Evolutionary conservation across 1,140 invertebrate species (phyloP), one percentile per base, ranked within the genome.

Genomic region (Tetramorium simillimum): DNA sequence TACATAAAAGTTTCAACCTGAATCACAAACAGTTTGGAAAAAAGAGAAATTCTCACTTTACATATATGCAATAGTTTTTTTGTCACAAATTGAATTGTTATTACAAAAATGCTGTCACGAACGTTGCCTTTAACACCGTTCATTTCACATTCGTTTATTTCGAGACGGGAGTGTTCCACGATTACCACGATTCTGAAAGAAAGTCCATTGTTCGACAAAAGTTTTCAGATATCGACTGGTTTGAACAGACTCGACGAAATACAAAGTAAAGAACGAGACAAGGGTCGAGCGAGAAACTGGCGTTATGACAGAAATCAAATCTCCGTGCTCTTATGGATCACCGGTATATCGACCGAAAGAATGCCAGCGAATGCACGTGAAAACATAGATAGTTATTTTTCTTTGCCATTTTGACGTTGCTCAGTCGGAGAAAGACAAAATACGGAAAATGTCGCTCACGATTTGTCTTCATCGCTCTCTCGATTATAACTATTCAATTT

Each of bases 221-320:
- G 18, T 53, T 73, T 73, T 53, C n/a, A 53, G 3, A 4, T 28
- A 72, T 72, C 18, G 28, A 53, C 37, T 53, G 28, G 5, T n/a
- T 16, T 21, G 14, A 70, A 43, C 24, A 9, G 53, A 9, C 9
- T 53, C 49, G 70, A 53, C 3, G 49, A 53, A 73, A 10, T 73
- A 73, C 18, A 49, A 70, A 3, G 14, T 18, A 72, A 72, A 51
- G 24, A 49, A 51, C 14, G 46, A 51, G 46, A 51, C 46, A 46
- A 16, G 21, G 46, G 67, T 49, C 7, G 46, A 51, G 21, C 9
- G 46, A 24, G 51, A 70, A 70, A 49, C 21, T 49, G 1, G 24
- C 21, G 46, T 51, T 51, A 72, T 72, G 69, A 51, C 46, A 53
- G 46, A 73, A 73, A 73, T 73, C 49, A 10, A 73, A 73, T 73